These are phyloP conservation scores for Acipenser ruthenus DNA, from an alignment of 2,797 vertebrate species.

Conservation along the genomic window DNA sequence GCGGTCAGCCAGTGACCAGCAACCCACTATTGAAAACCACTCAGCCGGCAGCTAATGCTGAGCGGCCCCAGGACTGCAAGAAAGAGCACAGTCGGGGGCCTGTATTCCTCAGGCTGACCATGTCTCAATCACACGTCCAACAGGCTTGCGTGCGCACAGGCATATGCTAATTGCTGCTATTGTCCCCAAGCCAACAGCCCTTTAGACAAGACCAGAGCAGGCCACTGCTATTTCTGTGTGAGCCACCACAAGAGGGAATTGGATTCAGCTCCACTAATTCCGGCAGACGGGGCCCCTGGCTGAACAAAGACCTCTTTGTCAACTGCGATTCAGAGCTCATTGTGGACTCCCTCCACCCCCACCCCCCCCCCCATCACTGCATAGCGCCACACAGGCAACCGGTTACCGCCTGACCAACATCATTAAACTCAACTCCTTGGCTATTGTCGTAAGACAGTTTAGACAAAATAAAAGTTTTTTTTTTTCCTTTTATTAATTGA, in stretches of 20 bases:
- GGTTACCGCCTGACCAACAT: conserved; percentile 39
- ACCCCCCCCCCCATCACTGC: conserved; percentile 16
- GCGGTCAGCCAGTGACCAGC: fast-evolving
- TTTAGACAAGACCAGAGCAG: conserved; percentile 27
- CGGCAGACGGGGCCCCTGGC: conserved; percentile 36
- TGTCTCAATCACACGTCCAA: conserved; percentile 13
- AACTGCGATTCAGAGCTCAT: conserved; percentile 35
- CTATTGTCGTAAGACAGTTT: conserved; percentile 9
- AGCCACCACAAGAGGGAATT: conserved; percentile 40
- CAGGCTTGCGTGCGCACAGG: neutral
- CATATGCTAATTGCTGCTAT: conserved; percentile 9
- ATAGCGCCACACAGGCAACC: conserved; percentile 34
- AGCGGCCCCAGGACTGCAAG: neutral
- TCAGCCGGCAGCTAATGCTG: neutral
- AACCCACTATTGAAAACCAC: conserved; percentile 20
- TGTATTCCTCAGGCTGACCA: conserved; percentile 11
- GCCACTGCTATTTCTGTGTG: conserved; percentile 42
- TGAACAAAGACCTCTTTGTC: conserved; percentile 49
- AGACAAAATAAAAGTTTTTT: conserved; percentile 14
- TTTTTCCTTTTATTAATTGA: neutral
- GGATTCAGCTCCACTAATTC: conserved; percentile 40
- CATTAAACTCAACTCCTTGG: conserved; percentile 42
- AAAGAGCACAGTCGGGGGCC: conserved; percentile 23
- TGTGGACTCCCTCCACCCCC: conserved; percentile 19
- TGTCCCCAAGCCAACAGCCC: neutral